phyloP scores from a whole-genome alignment of 2,797 vertebrate species.

The Smutsia gigantea region DNA sequence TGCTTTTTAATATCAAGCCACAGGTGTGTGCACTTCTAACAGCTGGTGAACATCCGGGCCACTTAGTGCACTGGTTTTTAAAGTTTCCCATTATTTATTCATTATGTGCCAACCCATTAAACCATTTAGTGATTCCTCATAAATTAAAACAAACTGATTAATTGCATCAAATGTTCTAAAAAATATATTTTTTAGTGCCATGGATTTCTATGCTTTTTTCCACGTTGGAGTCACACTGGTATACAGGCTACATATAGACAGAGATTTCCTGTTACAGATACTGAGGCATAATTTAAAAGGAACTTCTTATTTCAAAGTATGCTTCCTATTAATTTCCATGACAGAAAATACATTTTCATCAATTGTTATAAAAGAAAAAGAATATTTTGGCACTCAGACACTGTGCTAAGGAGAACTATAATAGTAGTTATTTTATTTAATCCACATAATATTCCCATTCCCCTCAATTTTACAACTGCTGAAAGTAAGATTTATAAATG shows the following conservation, averaged over 20 bases:
- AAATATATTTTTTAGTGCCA: conserved; percentile 26
- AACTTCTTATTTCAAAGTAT: conserved; percentile 16
- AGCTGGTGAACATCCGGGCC: conserved; percentile 61
- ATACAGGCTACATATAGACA: neutral
- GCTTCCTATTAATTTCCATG: neutral
- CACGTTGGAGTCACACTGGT: neutral
- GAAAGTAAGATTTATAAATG: neutral
- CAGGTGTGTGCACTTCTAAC: conserved; percentile 42
- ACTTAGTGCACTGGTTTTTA: conserved; percentile 55
- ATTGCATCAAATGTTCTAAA: conserved; percentile 55
- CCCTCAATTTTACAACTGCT: neutral
- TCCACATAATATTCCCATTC: neutral
- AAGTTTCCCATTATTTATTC: conserved; percentile 65
- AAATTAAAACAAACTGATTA: conserved; percentile 69
- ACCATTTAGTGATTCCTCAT: conserved; percentile 59
- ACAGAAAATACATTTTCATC: neutral
- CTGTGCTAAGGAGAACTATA: neutral
- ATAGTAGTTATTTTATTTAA: conserved; percentile 22
- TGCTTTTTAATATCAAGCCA: conserved; percentile 29
- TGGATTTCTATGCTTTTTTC: neutral
- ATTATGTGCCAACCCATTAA: conserved; percentile 50
- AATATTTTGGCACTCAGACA: neutral
- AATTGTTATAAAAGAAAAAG: neutral
- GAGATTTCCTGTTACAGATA: neutral
- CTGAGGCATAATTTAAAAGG: neutral